Base-by-base conservation (phyloP, 2,113 vertebrate species). In the Rafetus swinhoei region DNA sequence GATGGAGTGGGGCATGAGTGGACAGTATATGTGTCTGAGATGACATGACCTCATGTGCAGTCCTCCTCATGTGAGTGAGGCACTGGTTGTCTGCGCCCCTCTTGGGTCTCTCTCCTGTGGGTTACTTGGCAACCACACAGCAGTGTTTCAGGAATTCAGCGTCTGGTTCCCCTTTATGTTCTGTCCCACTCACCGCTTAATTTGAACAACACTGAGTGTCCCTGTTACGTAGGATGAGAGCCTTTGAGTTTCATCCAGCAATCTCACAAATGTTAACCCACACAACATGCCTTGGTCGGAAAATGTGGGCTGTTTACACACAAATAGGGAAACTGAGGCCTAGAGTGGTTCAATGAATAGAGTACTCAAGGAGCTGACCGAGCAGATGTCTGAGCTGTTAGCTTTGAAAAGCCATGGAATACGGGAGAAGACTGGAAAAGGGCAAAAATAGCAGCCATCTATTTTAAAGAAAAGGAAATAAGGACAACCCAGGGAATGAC, bases 311-410 rank as follows among this genome's bases (percentile, higher is more conserved):
- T 0, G 0, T 35, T 83, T 87, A 55, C 39, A 39, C 39, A 74
- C 27, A 19, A 35, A 16, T 1, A 9, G 39, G 14, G 32, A 57
- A 69, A 57, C 53, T 39, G n/a, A 76, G 27, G 54, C 77, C 6
- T 39, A 1, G 0, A 29, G 27, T 0, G 0, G 16, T 27, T 32
- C 10, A 69, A 29, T 55, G 18, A 35, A 18, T 72, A 54, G 53
- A 54, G 2, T 54, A 54, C 53, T 54, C 10, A 54, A 54, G 53
- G 7, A 54, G 7, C 53, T 54, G 53, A 54, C 53, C 10, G 53
- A 54, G 53, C 53, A 54, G 53, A 54, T 54, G 14, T 54, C 53
- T 54, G 53, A 54, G 53, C 53, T 54, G 3, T 54, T 54, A 54
- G 10, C 53, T 54, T 10, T 54, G 53, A 54, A 9, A 14, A 12